phyloP scores from a whole-genome alignment of 1,140 invertebrate species.

The Caenorhabditis briggsae region DNA sequence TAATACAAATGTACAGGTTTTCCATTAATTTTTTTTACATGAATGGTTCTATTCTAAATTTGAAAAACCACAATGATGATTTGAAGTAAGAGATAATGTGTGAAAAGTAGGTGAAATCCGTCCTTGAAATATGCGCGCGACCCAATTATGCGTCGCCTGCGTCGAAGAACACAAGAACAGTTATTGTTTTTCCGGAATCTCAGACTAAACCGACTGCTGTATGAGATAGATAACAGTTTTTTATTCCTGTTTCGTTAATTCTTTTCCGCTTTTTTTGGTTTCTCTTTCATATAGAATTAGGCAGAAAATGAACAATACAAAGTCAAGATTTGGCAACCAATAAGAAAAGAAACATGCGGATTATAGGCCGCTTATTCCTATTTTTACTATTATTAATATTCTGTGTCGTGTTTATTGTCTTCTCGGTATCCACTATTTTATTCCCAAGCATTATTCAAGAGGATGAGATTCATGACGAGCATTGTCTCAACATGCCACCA shows the following conservation, averaged over 20 bases:
- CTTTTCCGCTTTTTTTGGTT: not conserved
- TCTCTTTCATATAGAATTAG: not conserved
- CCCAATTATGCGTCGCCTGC: not conserved
- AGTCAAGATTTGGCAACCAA: not conserved
- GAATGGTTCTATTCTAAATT: not conserved
- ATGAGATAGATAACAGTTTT: constrained; percentile 26
- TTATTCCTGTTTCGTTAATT: constrained; percentile 23
- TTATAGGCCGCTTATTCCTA: constrained; percentile 4
- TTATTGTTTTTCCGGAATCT: constrained; percentile 34
- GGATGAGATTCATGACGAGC: constrained; percentile 17
- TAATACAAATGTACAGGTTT: constrained; percentile 52
- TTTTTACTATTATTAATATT: not conserved
- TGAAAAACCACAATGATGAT: not conserved
- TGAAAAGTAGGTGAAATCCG: constrained; percentile 43
- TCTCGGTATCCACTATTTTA: not conserved
- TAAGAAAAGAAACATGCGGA: not conserved
- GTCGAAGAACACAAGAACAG: not conserved
- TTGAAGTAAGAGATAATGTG: constrained; percentile 2
- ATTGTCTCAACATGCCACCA: constrained; percentile 36
- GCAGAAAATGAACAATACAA: not conserved
- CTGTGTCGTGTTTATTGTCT: not conserved
- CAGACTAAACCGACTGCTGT: not conserved
- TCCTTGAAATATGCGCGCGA: constrained; percentile 48
- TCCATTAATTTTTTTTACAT: too few species aligned
- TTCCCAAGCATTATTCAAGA: not conserved